Evolutionary conservation across 30 jellyfish, hydroid and myxozoan genomes (phyloP).

Genomic region (Pelagia noctiluca): DNA sequence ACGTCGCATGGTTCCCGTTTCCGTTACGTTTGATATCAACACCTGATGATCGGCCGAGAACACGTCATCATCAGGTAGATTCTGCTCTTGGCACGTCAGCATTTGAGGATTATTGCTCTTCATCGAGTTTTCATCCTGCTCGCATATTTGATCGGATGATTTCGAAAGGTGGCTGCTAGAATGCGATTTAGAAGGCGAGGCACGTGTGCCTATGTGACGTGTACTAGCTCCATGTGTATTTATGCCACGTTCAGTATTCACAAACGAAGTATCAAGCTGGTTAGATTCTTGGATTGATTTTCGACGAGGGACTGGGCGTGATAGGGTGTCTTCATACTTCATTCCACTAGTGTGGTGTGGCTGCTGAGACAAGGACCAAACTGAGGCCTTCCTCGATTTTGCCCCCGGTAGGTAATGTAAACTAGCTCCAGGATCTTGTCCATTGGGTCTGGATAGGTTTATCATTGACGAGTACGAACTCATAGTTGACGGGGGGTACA

Average conservation of each 20-base stretch:
- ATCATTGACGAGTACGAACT: conserved; percentile 67
- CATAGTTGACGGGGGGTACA: conserved; percentile 34
- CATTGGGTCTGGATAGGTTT: conserved; percentile 21
- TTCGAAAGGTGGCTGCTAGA: conserved; percentile 17
- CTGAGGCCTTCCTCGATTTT: conserved; percentile 44
- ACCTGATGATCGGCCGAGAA: neutral
- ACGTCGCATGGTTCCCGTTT: conserved; percentile 5
- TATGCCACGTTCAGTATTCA: no score
- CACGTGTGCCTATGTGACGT: no score
- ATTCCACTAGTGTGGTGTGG: no score
- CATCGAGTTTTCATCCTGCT: neutral
- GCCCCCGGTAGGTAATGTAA: conserved; percentile 11
- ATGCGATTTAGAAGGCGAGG: neutral
- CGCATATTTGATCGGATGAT: neutral
- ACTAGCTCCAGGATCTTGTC: no score
- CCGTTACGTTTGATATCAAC: neutral
- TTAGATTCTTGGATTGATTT: no score
- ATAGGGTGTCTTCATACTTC: neutral
- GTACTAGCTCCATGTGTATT: no score
- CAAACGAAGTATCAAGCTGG: no score
- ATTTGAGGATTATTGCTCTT: neutral
- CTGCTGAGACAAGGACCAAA: conserved; percentile 53
- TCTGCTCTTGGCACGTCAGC: neutral
- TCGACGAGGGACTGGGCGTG: neutral
- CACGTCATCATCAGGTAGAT: neutral